Percentiles rank a stretch among this genome's conserved stretches.
phyloP scores from a whole-genome alignment of 2,797 vertebrate genomes.

The Pipistrellus nathusii region DNA sequence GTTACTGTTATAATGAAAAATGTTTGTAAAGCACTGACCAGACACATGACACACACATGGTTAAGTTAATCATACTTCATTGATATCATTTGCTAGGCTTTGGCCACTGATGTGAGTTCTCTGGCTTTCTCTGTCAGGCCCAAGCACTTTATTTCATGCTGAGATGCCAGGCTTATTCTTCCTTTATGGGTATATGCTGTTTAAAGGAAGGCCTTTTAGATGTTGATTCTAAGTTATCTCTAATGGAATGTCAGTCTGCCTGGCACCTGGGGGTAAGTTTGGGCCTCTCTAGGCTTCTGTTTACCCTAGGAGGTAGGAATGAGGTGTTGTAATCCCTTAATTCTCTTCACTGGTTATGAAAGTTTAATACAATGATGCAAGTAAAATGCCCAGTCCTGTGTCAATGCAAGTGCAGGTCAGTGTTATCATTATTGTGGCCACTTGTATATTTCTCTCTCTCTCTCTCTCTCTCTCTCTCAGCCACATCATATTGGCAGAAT shows the following conservation, averaged over 20 bases:
- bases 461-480: neutral
- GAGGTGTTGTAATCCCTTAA: neutral
- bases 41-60: neutral
- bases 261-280: neutral
- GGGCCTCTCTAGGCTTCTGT: neutral
- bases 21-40: neutral
- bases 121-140: neutral
- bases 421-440: neutral
- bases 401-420: neutral
- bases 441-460: neutral
- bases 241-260: neutral
- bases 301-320: neutral
- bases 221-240: neutral
- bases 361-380: neutral
- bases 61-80: neutral
- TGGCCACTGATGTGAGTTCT: neutral
- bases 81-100: neutral
- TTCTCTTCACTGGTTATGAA: neutral
- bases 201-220: neutral
- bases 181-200: neutral
- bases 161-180: neutral
- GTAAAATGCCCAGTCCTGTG: neutral
- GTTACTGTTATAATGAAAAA: neutral
- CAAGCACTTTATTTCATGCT: neutral
- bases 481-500: neutral